These are phyloP conservation scores for Siderastrea siderea DNA, from an alignment of 92 coral and sea anemone genomes.

Conservation along the genomic window DNA sequence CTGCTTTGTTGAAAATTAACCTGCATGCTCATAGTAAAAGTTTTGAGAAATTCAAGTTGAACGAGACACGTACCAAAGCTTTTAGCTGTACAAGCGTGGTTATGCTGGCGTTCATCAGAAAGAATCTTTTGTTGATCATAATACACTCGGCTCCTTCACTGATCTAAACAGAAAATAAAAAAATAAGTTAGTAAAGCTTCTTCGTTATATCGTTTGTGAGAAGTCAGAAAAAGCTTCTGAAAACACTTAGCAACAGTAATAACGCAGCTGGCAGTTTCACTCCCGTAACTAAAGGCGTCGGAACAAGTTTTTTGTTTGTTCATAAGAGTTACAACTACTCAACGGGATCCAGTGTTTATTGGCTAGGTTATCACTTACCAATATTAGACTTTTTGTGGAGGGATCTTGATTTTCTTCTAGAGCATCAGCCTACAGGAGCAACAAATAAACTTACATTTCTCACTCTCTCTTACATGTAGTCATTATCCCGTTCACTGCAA, in stretches of 20 bases:
- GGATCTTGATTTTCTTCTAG: conserved; percentile 74
- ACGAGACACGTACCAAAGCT: conserved; percentile 76
- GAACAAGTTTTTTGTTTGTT: too few species aligned
- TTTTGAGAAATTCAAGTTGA: neutral
- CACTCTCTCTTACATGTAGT: too few species aligned
- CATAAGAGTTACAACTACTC: neutral
- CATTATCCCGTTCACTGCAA: too few species aligned
- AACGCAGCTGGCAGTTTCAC: too few species aligned
- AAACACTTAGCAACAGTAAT: too few species aligned
- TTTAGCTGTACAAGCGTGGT: conserved; percentile 87
- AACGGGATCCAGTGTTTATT: neutral
- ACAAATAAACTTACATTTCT: neutral
- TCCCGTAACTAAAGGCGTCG: too few species aligned
- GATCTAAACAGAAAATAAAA: conserved; percentile 58
- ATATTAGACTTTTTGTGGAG: conserved; percentile 68
- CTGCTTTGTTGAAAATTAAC: too few species aligned
- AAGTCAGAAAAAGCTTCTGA: too few species aligned
- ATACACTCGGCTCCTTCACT: conserved; percentile 95
- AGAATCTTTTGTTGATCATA: conserved; percentile 88
- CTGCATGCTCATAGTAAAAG: too few species aligned
- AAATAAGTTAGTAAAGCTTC: neutral
- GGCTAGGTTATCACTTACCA: conserved; percentile 46
- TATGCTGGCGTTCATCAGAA: conserved; percentile 83
- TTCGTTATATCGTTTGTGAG: too few species aligned
- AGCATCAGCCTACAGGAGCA: conserved; percentile 21